Conservation (phyloP, 1,140 invertebrate species). For the Colletes gigas region DNA sequence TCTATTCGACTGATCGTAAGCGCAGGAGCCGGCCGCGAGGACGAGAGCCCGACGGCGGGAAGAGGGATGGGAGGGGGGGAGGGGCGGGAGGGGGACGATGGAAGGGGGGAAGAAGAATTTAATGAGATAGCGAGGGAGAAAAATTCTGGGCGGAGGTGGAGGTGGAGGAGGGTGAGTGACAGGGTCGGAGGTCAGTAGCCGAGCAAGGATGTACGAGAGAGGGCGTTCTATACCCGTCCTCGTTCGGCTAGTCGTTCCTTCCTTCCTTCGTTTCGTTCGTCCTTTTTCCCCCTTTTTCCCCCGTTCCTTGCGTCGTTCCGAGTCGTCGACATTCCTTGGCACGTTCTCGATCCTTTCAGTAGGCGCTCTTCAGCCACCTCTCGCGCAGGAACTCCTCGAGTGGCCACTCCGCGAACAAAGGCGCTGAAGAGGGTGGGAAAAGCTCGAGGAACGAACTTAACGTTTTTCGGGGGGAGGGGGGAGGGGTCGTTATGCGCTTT, state of each 20-base stretch:
- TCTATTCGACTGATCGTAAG: conserved; percentile 49
- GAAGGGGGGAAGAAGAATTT: conserved; percentile 29
- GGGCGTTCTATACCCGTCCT: conserved; percentile 5
- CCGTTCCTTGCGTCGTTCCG: not conserved
- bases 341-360: conserved; percentile 53
- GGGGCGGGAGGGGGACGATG: no score
- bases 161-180: conserved; percentile 45
- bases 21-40: conserved; percentile 26
- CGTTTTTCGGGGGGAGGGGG: not conserved
- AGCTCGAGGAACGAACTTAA: conserved; percentile 1
- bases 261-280: conserved; percentile 7
- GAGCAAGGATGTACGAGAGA: conserved; percentile 45
- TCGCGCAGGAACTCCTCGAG: not conserved
- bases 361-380: conserved; percentile 33
- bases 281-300: conserved; percentile 25
- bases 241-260: not conserved
- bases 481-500: conserved; percentile 31
- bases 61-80: not conserved
- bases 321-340: conserved; percentile 57
- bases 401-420: conserved; percentile 34
- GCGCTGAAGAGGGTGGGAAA: conserved; percentile 33
- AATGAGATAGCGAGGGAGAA: conserved; percentile 40
- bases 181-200: conserved; percentile 52
- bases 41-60: not conserved
- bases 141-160: conserved; percentile 21